Conservation (phyloP, 2,797 vertebrate genomes). For the Acridotheres tristis region DNA sequence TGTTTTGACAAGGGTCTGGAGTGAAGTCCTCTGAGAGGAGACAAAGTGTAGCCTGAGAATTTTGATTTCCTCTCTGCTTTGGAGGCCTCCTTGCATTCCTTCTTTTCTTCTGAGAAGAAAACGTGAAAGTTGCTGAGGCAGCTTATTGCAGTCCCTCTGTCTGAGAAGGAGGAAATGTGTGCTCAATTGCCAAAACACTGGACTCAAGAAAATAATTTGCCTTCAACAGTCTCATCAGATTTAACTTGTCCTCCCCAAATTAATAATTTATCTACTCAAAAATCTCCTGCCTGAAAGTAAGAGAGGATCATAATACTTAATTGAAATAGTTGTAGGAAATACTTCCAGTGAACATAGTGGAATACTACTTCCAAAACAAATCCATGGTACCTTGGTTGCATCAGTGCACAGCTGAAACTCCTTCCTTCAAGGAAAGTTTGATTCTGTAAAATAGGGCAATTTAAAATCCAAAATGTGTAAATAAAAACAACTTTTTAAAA, state of each 20-base stretch:
- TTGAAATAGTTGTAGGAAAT: neutral
- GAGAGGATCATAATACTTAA: neutral
- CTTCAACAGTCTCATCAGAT: neutral
- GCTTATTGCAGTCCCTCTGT: neutral
- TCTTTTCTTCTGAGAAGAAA: neutral
- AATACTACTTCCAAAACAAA: neutral
- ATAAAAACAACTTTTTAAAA: neutral
- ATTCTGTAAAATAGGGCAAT: neutral
- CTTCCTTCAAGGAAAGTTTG: neutral
- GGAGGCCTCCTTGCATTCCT: constrained; percentile 17
- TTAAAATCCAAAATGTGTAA: neutral
- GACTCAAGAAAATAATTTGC: neutral
- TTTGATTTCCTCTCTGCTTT: constrained; percentile 3
- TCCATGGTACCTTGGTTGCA: neutral
- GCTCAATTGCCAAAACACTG: neutral
- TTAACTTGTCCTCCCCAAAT: neutral
- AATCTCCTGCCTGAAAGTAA: neutral
- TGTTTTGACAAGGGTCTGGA: neutral
- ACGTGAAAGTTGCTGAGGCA: constrained; percentile 31
- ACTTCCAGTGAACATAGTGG: neutral
- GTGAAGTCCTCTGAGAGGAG: neutral
- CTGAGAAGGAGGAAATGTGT: neutral
- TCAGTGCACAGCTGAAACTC: neutral
- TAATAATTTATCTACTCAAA: neutral
- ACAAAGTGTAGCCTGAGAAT: neutral